Conservation (phyloP, 2,113 vertebrate species). For the Percopsis transmontana region DNA sequence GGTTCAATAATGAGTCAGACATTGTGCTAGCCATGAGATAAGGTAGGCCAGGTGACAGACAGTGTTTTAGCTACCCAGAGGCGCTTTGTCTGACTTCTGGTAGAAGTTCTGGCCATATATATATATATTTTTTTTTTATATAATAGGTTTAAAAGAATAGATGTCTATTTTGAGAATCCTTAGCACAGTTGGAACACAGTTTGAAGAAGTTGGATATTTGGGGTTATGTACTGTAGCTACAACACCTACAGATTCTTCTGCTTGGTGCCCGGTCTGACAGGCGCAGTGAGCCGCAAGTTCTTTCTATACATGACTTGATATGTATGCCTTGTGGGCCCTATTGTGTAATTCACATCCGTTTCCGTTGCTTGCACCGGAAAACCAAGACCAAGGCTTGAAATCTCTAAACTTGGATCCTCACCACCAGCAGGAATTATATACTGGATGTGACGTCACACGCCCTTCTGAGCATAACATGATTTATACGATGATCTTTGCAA, state of each 20-base stretch:
- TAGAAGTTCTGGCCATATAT: conserved; percentile 23
- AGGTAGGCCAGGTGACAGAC: conserved; percentile 61
- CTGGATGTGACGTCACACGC: no score
- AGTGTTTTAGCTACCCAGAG: conserved; percentile 27
- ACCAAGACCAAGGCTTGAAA: no score
- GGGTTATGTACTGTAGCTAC: not conserved
- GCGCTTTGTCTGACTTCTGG: conserved; percentile 35
- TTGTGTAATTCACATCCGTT: no score
- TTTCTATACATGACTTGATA: no score
- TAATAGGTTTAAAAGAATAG: conserved; percentile 24
- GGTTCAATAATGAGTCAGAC: conserved; percentile 46
- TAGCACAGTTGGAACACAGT: conserved; percentile 3
- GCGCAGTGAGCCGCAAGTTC: not conserved
- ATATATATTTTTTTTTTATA: conserved; percentile 18
- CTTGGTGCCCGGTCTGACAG: not conserved
- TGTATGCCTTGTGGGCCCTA: no score
- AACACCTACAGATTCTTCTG: not conserved
- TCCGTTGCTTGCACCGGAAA: no score
- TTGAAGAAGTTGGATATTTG: not conserved
- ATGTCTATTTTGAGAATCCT: conserved; percentile 20
- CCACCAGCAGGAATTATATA: no score
- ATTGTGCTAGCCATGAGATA: conserved; percentile 58
- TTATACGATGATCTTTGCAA: no score
- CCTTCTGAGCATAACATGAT: no score
- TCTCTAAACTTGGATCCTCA: no score